Evolutionary conservation across 2,888 invertebrate species (phyloP).

Genomic region (Emesis furor): DNA sequence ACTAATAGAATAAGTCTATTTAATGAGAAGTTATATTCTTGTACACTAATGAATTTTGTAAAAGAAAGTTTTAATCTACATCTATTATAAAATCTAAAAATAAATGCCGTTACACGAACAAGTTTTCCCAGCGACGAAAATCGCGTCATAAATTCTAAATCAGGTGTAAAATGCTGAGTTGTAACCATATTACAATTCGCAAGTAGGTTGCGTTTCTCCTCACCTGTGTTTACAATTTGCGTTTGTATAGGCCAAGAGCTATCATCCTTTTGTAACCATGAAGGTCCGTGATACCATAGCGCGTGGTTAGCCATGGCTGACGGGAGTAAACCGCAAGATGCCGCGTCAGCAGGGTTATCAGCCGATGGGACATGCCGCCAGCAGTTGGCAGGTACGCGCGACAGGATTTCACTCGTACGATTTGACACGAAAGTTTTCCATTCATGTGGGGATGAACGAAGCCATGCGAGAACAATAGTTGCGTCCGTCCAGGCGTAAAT

Average conservation of each 20-base stretch:
- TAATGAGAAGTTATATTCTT: background rate
- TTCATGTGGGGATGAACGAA: constrained; percentile 14
- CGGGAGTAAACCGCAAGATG: background rate
- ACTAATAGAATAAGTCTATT: background rate
- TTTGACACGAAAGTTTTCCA: constrained; percentile 2
- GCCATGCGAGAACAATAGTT: constrained; percentile 14
- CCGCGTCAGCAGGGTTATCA: background rate
- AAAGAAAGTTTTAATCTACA: background rate
- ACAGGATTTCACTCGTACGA: background rate
- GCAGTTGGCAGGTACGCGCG: background rate
- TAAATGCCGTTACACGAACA: background rate
- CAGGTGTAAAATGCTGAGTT: background rate
- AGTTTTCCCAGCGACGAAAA: background rate
- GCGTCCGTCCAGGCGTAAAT: constrained; percentile 11
- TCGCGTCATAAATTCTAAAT: background rate
- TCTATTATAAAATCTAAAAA: background rate
- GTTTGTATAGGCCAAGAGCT: background rate
- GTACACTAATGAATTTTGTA: background rate
- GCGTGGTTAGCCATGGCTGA: background rate
- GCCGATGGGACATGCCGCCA: background rate
- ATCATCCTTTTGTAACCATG: no score
- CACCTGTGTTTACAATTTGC: background rate
- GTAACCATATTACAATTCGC: background rate
- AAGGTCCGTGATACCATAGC: background rate
- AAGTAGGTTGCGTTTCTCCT: background rate